These are phyloP conservation scores for Drosophila diplacantha DNA, from an alignment of 2,888 invertebrate species.

Conservation along the genomic window DNA sequence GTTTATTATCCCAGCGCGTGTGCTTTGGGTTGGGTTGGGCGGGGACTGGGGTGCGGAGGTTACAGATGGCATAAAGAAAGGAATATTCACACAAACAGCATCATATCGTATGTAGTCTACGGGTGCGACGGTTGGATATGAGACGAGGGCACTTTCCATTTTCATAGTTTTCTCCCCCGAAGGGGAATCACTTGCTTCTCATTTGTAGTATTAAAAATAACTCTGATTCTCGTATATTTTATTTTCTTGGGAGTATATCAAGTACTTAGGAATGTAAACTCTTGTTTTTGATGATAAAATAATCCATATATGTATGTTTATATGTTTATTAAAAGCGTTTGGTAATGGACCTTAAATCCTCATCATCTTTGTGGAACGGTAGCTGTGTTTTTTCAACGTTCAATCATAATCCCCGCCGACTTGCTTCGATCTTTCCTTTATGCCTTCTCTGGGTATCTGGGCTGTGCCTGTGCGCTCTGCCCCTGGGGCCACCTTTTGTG, in stretches of 20 bases:
- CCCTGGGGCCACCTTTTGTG: slow-evolving; percentile 28
- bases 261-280: not conserved
- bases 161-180: not conserved
- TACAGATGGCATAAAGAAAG: slow-evolving; percentile 2
- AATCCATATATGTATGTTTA: not conserved
- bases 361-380: not conserved
- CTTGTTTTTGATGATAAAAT: not conserved
- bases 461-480: not conserved
- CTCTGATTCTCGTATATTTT: not conserved
- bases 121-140: not conserved
- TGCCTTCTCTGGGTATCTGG: not conserved
- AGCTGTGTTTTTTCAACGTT: slow-evolving; percentile 15
- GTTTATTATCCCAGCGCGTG: slow-evolving; percentile 43
- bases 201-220: not conserved
- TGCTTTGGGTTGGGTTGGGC: not conserved
- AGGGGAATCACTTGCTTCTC: not conserved
- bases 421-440: slow-evolving; percentile 15
- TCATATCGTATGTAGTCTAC: slow-evolving; percentile 4
- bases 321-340: not conserved
- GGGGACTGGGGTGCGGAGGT: slow-evolving; percentile 9
- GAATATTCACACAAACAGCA: not conserved
- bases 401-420: slow-evolving; percentile 19
- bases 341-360: not conserved
- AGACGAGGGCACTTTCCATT: slow-evolving; percentile 29
- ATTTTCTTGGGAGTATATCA: not conserved